Percentiles rank a stretch among this genome's conserved stretches.
Evolutionary conservation across 2,113 vertebrate species (phyloP).

Genomic region (Misgurnus mizolepis): DNA sequence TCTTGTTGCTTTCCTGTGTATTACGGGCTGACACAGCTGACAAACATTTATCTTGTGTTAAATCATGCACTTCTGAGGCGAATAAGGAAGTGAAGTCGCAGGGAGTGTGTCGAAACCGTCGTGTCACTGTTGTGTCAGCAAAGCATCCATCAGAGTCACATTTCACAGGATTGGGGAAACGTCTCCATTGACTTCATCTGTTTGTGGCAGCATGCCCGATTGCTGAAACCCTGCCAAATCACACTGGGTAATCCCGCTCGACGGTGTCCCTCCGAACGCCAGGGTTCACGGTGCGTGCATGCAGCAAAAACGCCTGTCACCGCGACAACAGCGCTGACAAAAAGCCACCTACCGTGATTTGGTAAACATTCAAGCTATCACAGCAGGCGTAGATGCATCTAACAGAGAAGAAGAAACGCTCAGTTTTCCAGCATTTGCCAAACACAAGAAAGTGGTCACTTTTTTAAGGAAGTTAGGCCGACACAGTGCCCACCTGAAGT

Average conservation of each 20-base stretch:
- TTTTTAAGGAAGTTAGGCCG: neutral
- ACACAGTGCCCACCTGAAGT: neutral
- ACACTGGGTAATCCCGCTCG: slow-evolving; percentile 65
- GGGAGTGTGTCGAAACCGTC: slow-evolving; percentile 57
- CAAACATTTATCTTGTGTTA: slow-evolving; percentile 54
- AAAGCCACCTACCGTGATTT: slow-evolving; percentile 44
- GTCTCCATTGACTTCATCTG: slow-evolving; percentile 76
- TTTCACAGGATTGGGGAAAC: slow-evolving; percentile 70
- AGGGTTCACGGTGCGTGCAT: slow-evolving; percentile 47
- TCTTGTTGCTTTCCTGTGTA: slow-evolving; percentile 34
- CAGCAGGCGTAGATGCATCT: slow-evolving; percentile 21
- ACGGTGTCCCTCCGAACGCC: slow-evolving; percentile 39
- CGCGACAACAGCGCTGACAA: slow-evolving; percentile 38
- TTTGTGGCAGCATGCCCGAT: slow-evolving; percentile 76
- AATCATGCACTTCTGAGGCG: slow-evolving; percentile 43
- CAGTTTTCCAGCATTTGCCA: neutral
- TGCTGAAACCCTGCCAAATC: slow-evolving; percentile 66
- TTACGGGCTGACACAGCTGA: slow-evolving; percentile 44
- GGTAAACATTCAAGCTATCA: slow-evolving; percentile 42
- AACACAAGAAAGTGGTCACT: neutral
- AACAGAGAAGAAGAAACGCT: neutral
- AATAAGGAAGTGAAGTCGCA: slow-evolving; percentile 40
- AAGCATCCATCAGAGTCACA: slow-evolving; percentile 73
- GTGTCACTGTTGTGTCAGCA: slow-evolving; percentile 65
- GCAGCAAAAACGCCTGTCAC: slow-evolving; percentile 50